These are phyloP conservation scores for Calephelis perditalis DNA, from an alignment of 2,888 invertebrate genomes.

Conservation along the genomic window DNA sequence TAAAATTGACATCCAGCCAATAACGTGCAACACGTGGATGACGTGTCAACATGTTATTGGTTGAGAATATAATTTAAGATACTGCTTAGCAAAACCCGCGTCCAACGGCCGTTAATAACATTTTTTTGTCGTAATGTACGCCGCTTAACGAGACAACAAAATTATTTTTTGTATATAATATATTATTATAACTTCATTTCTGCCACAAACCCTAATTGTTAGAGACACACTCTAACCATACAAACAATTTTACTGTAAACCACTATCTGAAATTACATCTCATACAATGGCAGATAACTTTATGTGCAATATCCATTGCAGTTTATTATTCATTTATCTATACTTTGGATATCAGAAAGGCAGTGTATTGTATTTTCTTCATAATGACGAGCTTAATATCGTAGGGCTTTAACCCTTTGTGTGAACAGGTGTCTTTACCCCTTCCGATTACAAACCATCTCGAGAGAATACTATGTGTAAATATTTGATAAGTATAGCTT, in stretches of 20 bases:
- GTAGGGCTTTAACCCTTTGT: conserved; percentile 31
- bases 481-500: conserved; percentile 28
- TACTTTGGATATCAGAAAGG: not conserved
- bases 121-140: too few species aligned
- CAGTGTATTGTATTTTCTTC: conserved; percentile 5
- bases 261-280: conserved; percentile 21
- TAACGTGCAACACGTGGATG: too few species aligned
- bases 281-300: conserved; percentile 14
- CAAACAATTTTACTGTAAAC: conserved; percentile 18
- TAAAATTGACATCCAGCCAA: too few species aligned
- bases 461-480: conserved; percentile 25
- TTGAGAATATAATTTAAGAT: too few species aligned
- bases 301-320: conserved; percentile 15
- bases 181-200: too few species aligned
- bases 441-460: conserved; percentile 26
- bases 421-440: conserved; percentile 31
- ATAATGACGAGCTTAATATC: not conserved
- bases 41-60: too few species aligned
- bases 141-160: too few species aligned
- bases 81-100: too few species aligned
- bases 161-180: too few species aligned
- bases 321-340: conserved; percentile 1
- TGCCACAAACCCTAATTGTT: conserved; percentile 13
- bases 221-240: conserved; percentile 14
- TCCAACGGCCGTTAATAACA: too few species aligned